These are phyloP conservation scores for Xestia c-nigrum DNA, from an alignment of 2,888 invertebrate species.

Conservation along the genomic window DNA sequence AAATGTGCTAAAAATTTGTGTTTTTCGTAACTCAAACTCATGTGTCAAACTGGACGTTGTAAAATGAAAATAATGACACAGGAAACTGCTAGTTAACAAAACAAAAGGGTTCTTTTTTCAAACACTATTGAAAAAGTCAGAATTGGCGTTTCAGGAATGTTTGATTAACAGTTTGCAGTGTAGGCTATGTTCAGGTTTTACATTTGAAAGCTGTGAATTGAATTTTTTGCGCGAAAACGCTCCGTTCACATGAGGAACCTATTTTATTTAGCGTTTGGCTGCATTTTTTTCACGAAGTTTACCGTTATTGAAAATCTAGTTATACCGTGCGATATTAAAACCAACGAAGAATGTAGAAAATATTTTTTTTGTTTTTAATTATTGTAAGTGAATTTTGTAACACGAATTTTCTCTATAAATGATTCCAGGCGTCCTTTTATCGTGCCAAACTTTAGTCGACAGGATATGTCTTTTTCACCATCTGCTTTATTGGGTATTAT, in stretches of 20 bases:
- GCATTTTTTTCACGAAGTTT: not conserved
- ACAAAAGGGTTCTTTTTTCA: not conserved
- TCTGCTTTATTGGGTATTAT: no score
- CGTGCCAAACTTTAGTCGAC: no score
- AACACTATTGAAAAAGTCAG: conserved; percentile 2
- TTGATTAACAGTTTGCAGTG: conserved; percentile 36
- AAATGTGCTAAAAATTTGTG: not conserved
- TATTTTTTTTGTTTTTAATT: no score
- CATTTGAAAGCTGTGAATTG: conserved; percentile 22
- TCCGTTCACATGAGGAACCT: not conserved
- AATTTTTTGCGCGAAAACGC: conserved; percentile 10
- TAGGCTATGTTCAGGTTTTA: conserved; percentile 20
- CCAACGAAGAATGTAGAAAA: no score
- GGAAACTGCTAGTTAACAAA: not conserved
- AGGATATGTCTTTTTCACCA: no score
- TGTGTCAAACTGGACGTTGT: not conserved
- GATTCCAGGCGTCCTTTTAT: no score
- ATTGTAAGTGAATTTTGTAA: no score
- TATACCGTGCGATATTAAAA: not conserved
- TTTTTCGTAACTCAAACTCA: not conserved
- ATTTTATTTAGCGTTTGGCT: conserved; percentile 7
- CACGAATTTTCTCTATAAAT: no score
- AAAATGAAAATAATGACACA: not conserved
- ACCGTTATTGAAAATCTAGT: not conserved
- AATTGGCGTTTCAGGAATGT: conserved; percentile 39